Percentiles rank a stretch among this genome's conserved stretches.
These are phyloP conservation scores for Cataglyphis hispanica DNA, from an alignment of 1,140 invertebrate genomes.

Conservation along the genomic window DNA sequence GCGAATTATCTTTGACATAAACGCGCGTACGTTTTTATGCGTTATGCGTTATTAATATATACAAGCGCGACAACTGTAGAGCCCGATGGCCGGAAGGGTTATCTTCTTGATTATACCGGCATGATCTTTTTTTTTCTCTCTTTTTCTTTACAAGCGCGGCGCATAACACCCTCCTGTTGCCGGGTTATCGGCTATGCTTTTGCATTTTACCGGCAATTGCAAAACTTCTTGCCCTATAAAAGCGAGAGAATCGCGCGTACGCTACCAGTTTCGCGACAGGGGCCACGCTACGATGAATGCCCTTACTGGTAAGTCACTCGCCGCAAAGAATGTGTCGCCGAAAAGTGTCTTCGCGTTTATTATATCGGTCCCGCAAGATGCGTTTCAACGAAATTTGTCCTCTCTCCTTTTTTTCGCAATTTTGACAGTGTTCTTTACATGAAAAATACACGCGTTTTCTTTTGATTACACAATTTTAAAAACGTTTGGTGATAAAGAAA, in stretches of 20 bases:
- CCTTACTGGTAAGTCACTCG: constrained; percentile 75
- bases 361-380: not conserved
- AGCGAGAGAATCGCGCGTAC: constrained; percentile 69
- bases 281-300: constrained; percentile 73
- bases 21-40: constrained; percentile 10
- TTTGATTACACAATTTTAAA: not conserved
- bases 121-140: not conserved
- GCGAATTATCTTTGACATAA: constrained; percentile 57
- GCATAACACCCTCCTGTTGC: constrained; percentile 73
- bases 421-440: not conserved
- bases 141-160: not conserved
- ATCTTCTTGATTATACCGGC: constrained; percentile 78
- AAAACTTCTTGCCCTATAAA: constrained; percentile 83
- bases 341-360: not conserved
- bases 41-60: constrained; percentile 5
- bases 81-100: constrained; percentile 76
- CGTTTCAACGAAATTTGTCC: not conserved
- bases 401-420: not conserved
- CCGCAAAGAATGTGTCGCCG: not conserved
- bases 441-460: not conserved
- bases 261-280: constrained; percentile 80
- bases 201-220: constrained; percentile 73
- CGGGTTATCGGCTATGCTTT: constrained; percentile 82
- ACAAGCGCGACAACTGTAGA: constrained; percentile 2
- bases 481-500: not conserved